Percentiles rank a stretch among this genome's conserved stretches.
Conservation (phyloP, 2,113 vertebrate genomes). For the Hoplias malabaricus region DNA sequence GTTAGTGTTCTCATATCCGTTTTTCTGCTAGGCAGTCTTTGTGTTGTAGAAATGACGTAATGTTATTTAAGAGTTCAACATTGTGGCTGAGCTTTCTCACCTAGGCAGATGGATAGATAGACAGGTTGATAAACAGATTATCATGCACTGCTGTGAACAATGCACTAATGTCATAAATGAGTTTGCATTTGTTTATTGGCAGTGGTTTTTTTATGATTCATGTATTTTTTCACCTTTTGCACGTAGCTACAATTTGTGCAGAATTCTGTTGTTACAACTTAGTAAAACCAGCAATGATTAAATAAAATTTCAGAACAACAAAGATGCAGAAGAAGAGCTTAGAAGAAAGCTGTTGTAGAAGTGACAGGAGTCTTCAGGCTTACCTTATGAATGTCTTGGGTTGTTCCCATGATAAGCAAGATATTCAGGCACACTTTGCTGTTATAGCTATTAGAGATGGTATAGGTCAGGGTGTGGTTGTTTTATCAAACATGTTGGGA, state of each 20-base stretch:
- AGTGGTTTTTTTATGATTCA: no score
- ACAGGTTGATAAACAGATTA: no score
- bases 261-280: background rate
- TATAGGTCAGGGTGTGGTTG: slow-evolving; percentile 52
- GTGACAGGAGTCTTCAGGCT: background rate
- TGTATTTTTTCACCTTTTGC: no score
- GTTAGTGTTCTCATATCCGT: no score
- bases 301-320: background rate
- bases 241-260: background rate
- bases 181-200: no score
- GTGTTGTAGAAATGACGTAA: no score
- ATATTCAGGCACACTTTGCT: slow-evolving; percentile 42
- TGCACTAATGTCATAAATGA: no score
- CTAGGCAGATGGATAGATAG: no score
- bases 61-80: no score
- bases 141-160: no score
- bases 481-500: slow-evolving; percentile 50
- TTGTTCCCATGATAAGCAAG: slow-evolving; percentile 43
- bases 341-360: background rate
- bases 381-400: background rate
- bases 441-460: slow-evolving; percentile 44
- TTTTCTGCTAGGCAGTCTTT: no score
- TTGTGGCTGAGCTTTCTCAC: no score
- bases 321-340: background rate
- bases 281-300: background rate